Conservation (phyloP, 1,140 invertebrate species). For the Stenopsyche tienmushanensis region DNA sequence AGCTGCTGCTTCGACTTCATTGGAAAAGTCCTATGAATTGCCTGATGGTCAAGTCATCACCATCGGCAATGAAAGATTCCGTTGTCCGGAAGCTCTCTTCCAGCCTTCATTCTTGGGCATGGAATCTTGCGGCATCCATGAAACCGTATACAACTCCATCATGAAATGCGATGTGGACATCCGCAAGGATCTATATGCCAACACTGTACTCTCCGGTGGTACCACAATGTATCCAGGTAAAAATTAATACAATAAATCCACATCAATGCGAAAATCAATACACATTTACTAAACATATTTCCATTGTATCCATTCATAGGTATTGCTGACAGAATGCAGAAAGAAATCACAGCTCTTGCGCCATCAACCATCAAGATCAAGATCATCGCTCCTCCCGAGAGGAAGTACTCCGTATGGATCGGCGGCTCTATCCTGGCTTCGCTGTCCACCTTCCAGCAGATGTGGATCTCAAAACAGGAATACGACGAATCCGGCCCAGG, state of each 20-base stretch:
- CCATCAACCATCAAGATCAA: conserved; percentile 92
- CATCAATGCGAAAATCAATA: neutral
- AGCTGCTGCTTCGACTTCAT: conserved; percentile 75
- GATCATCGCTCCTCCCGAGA: conserved; percentile 89
- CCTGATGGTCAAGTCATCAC: conserved; percentile 87
- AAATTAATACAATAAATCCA: neutral
- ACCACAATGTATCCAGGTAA: conserved; percentile 71
- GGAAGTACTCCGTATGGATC: conserved; percentile 92
- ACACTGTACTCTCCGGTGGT: conserved; percentile 85
- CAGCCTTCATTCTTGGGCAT: conserved; percentile 88
- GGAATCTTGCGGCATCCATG: conserved; percentile 89
- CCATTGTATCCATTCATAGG: conserved; percentile 54
- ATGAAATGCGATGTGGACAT: conserved; percentile 95
- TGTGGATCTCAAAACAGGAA: conserved; percentile 96
- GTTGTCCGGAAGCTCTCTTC: conserved; percentile 91
- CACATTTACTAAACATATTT: neutral
- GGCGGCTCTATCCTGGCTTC: conserved; percentile 85
- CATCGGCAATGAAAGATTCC: conserved; percentile 92
- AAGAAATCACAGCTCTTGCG: conserved; percentile 83
- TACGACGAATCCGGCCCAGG: conserved; percentile 93
- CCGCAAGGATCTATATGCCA: conserved; percentile 88
- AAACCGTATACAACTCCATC: conserved; percentile 92
- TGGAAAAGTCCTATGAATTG: conserved; percentile 85
- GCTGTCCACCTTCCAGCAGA: conserved; percentile 87
- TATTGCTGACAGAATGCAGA: conserved; percentile 85